A percentile compares a stretch with the other conserved stretches of the same genome.
These are phyloP conservation scores for Chamaea fasciata DNA, from an alignment of 2,113 vertebrate species.

Conservation along the genomic window DNA sequence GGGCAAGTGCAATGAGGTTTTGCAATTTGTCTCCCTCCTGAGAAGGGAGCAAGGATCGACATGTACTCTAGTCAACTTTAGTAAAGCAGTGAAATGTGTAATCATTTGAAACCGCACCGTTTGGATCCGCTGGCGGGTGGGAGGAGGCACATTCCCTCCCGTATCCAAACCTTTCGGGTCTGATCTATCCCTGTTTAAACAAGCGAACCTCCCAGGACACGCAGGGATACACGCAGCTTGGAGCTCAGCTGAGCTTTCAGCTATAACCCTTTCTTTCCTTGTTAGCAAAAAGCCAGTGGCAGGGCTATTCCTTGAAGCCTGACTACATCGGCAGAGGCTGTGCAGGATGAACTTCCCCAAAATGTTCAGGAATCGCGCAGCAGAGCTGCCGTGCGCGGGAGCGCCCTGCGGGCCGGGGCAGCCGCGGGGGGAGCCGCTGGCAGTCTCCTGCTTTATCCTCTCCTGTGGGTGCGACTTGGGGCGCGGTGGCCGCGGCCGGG, in stretches of 20 bases:
- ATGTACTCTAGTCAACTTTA: accelerated
- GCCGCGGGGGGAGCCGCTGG: background rate
- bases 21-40: background rate
- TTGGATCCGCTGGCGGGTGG: background rate
- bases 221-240: accelerated
- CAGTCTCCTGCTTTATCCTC: accelerated
- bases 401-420: background rate
- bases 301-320: background rate
- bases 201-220: background rate
- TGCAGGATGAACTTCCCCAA: accelerated
- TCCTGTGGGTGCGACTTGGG: background rate
- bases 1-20: background rate
- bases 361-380: accelerated
- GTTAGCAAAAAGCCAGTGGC: background rate
- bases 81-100: background rate
- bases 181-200: background rate
- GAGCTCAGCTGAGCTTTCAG: background rate
- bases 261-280: background rate
- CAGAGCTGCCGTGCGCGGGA: accelerated
- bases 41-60: background rate
- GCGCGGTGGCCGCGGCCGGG: background rate
- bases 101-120: accelerated
- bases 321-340: accelerated
- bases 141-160: background rate
- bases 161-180: background rate